Conservation (phyloP, 2,797 vertebrate genomes). For the Notolabrus celidotus region DNA sequence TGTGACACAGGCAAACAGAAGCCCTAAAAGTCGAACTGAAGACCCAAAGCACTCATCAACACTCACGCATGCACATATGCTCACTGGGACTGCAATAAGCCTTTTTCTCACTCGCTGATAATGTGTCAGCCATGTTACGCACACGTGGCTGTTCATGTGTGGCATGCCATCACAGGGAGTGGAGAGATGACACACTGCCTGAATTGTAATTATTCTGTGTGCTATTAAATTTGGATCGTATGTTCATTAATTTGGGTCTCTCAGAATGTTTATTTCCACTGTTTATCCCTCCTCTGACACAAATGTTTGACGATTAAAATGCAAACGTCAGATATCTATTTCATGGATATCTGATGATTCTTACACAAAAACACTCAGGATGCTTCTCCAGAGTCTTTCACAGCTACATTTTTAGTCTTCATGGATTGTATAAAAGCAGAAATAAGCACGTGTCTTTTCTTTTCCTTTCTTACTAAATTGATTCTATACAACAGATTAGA, state of each 20-base stretch:
- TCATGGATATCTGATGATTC: not conserved
- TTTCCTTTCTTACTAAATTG: conserved; percentile 10
- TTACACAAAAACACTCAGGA: too few relatives aligned
- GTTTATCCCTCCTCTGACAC: not conserved
- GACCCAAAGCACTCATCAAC: not conserved
- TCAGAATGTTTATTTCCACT: not conserved
- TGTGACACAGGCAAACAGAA: not conserved
- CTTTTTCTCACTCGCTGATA: conserved; percentile 1
- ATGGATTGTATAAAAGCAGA: too few relatives aligned
- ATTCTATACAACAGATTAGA: not conserved
- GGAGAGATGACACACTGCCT: not conserved
- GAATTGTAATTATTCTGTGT: not conserved
- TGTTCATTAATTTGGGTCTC: not conserved
- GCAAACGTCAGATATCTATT: conserved; percentile 9
- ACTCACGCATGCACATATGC: not conserved
- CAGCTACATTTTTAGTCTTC: too few relatives aligned
- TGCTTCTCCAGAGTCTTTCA: too few relatives aligned
- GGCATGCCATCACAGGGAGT: conserved; percentile 4
- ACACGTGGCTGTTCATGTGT: conserved; percentile 1
- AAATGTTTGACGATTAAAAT: not conserved
- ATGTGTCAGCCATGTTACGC: conserved; percentile 3
- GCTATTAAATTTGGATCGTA: not conserved
- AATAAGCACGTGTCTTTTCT: not conserved
- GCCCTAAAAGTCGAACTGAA: not conserved
- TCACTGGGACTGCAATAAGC: conserved; percentile 18